Conservation (phyloP, 1,140 invertebrate species). For the Aphis craccivora region DNA sequence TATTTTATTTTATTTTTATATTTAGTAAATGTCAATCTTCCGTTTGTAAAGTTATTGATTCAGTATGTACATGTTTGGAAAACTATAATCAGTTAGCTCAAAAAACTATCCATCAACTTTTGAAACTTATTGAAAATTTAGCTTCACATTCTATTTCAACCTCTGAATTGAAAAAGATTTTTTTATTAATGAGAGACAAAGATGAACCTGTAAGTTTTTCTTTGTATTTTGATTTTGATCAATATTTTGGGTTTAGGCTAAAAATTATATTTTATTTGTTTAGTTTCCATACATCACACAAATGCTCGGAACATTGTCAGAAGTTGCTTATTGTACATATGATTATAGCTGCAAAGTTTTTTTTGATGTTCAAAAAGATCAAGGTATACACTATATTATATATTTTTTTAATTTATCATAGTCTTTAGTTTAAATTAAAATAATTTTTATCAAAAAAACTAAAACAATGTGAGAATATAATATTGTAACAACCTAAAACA, state of each 20-base stretch:
- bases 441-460: background rate
- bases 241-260: constrained; percentile 40
- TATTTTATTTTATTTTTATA: constrained; percentile 57
- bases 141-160: constrained; percentile 70
- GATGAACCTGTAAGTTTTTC: constrained; percentile 61
- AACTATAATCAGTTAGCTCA: constrained; percentile 58
- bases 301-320: constrained; percentile 65
- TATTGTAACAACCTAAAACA: background rate
- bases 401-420: background rate
- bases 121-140: constrained; percentile 69
- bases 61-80: constrained; percentile 63
- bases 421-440: background rate
- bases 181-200: constrained; percentile 64
- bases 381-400: constrained; percentile 60
- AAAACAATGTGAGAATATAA: background rate
- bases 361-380: constrained; percentile 67
- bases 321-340: constrained; percentile 65
- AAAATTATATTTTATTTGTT: constrained; percentile 59
- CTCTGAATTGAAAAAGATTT: constrained; percentile 69
- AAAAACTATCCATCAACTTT: constrained; percentile 66
- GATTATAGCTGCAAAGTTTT: constrained; percentile 65
- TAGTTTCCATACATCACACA: constrained; percentile 65
- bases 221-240: constrained; percentile 26
- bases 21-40: constrained; percentile 65
- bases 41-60: constrained; percentile 64